These are phyloP conservation scores for Sminthurides bifidus DNA, from an alignment of 1,140 invertebrate genomes.

Conservation along the genomic window DNA sequence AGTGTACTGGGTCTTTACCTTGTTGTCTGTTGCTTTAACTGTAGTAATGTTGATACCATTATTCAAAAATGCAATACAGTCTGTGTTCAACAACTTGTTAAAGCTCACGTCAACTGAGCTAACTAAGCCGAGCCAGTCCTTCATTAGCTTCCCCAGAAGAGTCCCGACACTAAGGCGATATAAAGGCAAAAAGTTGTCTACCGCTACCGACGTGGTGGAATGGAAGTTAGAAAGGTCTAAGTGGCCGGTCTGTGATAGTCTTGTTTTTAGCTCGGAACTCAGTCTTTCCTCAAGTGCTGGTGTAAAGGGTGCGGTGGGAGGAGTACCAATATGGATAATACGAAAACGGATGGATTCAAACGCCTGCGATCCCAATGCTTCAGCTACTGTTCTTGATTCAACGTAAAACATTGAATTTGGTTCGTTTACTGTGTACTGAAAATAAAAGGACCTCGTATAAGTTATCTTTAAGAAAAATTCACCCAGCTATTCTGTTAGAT, in stretches of 20 bases:
- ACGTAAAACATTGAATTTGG: constrained; percentile 1
- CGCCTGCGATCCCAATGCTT: neutral
- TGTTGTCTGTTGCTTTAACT: neutral
- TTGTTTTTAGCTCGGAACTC: neutral
- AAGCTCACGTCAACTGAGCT: neutral
- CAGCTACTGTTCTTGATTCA: neutral
- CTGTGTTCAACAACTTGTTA: neutral
- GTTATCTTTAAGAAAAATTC: no score
- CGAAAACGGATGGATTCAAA: neutral
- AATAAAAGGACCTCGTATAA: no score
- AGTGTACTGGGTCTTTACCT: neutral
- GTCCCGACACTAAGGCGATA: neutral
- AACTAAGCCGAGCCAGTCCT: neutral
- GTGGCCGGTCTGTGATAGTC: neutral
- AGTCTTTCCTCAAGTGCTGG: neutral
- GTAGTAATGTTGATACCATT: neutral
- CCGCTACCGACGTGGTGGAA: neutral
- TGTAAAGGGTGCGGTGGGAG: neutral
- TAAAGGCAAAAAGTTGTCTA: neutral
- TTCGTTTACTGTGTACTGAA: neutral
- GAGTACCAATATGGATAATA: neutral
- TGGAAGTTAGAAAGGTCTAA: constrained; percentile 3
- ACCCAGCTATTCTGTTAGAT: no score
- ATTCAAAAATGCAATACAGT: neutral
- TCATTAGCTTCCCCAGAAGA: neutral